Evolutionary conservation across 2,113 vertebrate species (phyloP), one percentile per base, ranked within the genome.

Genomic region (Alectura lathami): DNA sequence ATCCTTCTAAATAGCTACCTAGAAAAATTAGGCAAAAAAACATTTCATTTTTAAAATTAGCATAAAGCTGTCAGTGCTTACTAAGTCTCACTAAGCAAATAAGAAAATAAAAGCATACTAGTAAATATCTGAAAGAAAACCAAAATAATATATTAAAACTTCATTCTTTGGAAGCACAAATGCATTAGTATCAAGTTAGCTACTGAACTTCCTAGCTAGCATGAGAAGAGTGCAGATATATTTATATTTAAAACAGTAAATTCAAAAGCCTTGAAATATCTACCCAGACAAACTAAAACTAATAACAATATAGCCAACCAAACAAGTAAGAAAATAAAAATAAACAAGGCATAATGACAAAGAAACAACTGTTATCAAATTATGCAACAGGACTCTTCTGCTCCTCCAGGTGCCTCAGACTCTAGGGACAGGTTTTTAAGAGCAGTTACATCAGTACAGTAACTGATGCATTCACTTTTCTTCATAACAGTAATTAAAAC

Each of bases 391-490:
- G 62, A 74, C 40, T 84, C 30, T 68, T 91, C 32, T 64, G 60
- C 36, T 93, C 36, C 30, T 92, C 17, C 53, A 86, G 54, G 62
- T 53, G 53, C 67, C n/a, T 94, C 27, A 53, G 62, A 48, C 74
- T 91, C 94, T 27, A 92, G 91, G 57, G 91, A 91, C 30, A 68
- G 69, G 57, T 79, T 89, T 93, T 94, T 84, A 93, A 68, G 66
- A 93, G 72, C 64, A 93, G 91, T 82, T 95, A 93, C 88, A 86
- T 86, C 86, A 63, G 66, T 92, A 86, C n/a, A 60, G 64, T 68
- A 95, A 96, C 59, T 70, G 75, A 91, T 80, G 90, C 60, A 0
- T 91, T 83, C 86, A 72, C 73, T 72, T 86, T 91, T 78, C 56
- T 62, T 72, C 51, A 93, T 69, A 92, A 63, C 51, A 89, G 56